Evolutionary conservation across 2,797 vertebrate genomes (phyloP).

Genomic region (Thunnus albacares): DNA sequence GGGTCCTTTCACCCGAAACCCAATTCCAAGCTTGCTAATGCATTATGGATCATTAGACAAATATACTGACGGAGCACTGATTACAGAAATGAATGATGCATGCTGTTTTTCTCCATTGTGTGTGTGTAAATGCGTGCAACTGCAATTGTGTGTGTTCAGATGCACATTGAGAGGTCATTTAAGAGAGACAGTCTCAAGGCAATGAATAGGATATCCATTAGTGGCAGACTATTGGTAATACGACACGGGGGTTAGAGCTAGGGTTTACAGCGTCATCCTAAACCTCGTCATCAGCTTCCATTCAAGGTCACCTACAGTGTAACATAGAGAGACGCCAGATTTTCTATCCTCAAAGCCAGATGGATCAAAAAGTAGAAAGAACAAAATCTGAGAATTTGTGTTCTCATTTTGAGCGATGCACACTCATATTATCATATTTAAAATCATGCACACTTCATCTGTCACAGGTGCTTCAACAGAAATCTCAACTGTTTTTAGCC

Average conservation of each 20-base stretch:
- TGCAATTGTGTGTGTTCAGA: conserved; percentile 32
- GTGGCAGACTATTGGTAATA: conserved; percentile 60
- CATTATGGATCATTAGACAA: conserved; percentile 75
- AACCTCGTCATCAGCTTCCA: conserved; percentile 36
- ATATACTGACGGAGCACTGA: conserved; percentile 65
- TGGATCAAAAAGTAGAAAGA: background rate
- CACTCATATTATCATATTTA: background rate
- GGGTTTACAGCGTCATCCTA: conserved; percentile 43
- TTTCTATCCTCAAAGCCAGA: background rate
- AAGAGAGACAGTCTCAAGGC: conserved; percentile 38
- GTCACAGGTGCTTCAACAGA: background rate
- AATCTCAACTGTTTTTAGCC: background rate
- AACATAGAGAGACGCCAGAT: background rate
- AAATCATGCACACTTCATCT: background rate
- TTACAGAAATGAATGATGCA: conserved; percentile 75
- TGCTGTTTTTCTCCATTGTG: conserved; percentile 40
- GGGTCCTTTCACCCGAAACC: conserved; percentile 50
- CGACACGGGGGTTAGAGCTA: conserved; percentile 47
- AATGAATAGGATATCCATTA: conserved; percentile 67
- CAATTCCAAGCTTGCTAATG: conserved; percentile 66
- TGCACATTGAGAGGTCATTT: conserved; percentile 51
- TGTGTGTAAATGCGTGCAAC: conserved; percentile 11
- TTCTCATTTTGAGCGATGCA: background rate
- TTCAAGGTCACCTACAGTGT: conserved; percentile 53
- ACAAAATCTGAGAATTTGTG: background rate